Base-by-base conservation (phyloP, 1,140 invertebrate genomes). In the Drosophila hydei region DNA sequence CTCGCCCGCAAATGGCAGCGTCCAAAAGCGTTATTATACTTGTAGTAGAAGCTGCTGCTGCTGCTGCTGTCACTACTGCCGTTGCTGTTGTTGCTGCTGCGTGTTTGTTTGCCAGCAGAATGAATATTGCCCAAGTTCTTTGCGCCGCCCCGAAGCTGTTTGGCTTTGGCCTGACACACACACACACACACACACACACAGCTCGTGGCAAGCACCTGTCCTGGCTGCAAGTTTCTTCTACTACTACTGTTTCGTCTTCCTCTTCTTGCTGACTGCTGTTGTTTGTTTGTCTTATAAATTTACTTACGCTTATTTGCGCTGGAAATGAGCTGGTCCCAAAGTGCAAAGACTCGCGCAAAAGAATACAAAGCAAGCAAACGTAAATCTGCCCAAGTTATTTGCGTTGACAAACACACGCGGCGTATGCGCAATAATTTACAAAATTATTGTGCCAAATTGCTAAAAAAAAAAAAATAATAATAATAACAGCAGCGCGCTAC, bases 241-340 rank as follows among this genome's bases (percentile, higher is more conserved):
- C 73, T 61, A 50, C 59, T 71, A 56, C 51, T 19, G 38, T 64
- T 36, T 38, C 27, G 9, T 42, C 40, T 12, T 7, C 19, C n/a
- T 14, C 14, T 18, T 27, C 2, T 19, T 55, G 21, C 16, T 36
- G 27, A n/a, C 54, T 16, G 40, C 67, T 67, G 54, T 62, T 81
- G 79, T 70, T 85, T 88, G 81, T 88, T 87, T 87, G 77, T 87
- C 77, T 87, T 87, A 78, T 74, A 87, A 87, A 87, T 87, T 87
- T 87, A 87, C 81, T 88, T 88, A 81, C 83, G 83, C 81, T 81
- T 87, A 87, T 87, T 87, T 87, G 78, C 79, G 71, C 78, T 81
- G 78, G 71, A 78, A 83, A 83, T 83, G 79, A 84, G 83, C 81
- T 85, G 61, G 52, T 36, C 69, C 69, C 54, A 60, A 55, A 54